Conservation (phyloP, 2,888 invertebrate genomes). For the Teinopalpus imperialis region DNA sequence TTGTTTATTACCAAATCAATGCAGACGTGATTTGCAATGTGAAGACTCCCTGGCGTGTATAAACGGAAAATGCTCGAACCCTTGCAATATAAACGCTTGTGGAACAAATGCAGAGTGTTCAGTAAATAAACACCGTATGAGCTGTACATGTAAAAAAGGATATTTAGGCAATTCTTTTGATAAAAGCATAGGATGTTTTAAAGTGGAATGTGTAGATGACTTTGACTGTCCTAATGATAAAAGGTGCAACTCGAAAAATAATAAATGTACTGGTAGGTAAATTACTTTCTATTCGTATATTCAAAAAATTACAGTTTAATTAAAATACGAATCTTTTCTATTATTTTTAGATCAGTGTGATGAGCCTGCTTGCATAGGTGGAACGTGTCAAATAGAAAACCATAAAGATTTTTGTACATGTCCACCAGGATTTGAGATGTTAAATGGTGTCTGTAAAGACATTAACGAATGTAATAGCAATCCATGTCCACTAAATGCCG, state of each 20-base stretch:
- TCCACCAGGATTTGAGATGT: constrained; percentile 86
- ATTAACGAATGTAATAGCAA: constrained; percentile 89
- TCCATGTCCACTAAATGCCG: constrained; percentile 90
- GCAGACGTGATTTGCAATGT: constrained; percentile 88
- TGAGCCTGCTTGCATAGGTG: constrained; percentile 89
- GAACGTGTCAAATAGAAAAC: constrained; percentile 87
- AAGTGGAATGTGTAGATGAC: constrained; percentile 91
- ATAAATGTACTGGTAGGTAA: constrained; percentile 89
- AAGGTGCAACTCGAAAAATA: constrained; percentile 87
- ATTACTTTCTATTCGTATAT: not conserved
- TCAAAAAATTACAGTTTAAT: not conserved
- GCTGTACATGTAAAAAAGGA: constrained; percentile 90
- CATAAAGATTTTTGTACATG: constrained; percentile 90
- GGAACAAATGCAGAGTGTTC: constrained; percentile 90
- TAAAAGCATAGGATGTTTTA: constrained; percentile 90
- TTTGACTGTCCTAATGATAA: constrained; percentile 89
- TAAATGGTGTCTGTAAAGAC: constrained; percentile 87
- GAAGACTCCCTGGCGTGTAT: constrained; percentile 88
- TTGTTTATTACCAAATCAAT: constrained; percentile 89
- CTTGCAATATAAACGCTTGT: constrained; percentile 87
- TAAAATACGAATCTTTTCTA: constrained; percentile 1
- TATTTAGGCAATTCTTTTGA: constrained; percentile 91
- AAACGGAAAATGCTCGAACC: constrained; percentile 89
- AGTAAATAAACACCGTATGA: constrained; percentile 86
- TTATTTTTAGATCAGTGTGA: constrained; percentile 88